These are phyloP conservation scores for Potamilus streckersoni DNA, from an alignment of 1,140 invertebrate species.

Conservation along the genomic window DNA sequence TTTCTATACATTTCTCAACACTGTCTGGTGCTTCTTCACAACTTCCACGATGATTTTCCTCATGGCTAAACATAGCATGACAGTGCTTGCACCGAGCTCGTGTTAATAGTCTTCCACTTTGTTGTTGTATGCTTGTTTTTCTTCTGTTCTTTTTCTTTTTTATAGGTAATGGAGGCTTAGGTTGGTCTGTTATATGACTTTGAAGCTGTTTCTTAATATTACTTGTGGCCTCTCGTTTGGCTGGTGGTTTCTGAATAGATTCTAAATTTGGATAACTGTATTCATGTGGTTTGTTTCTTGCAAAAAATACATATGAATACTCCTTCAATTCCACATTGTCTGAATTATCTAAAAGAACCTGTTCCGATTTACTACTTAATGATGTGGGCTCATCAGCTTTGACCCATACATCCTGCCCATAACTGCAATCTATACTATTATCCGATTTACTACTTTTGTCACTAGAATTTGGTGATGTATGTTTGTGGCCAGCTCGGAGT, in stretches of 20 bases:
- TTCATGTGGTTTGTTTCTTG: slow-evolving; percentile 67
- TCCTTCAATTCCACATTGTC: slow-evolving; percentile 49
- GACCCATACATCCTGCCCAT: slow-evolving; percentile 60
- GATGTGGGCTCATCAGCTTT: slow-evolving; percentile 57
- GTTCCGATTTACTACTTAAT: slow-evolving; percentile 53
- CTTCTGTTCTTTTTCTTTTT: slow-evolving; percentile 46
- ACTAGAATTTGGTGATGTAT: slow-evolving; percentile 45
- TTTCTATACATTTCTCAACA: slow-evolving; percentile 83
- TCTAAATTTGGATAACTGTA: slow-evolving; percentile 64
- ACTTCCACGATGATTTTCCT: slow-evolving; percentile 83
- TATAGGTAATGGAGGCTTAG: slow-evolving; percentile 54
- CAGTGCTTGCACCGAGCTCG: slow-evolving; percentile 68
- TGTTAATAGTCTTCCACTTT: slow-evolving; percentile 31
- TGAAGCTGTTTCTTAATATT: slow-evolving; percentile 39
- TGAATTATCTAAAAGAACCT: slow-evolving; percentile 49
- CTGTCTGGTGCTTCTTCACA: slow-evolving; percentile 92
- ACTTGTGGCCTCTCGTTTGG: slow-evolving; percentile 49
- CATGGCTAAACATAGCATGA: slow-evolving; percentile 73
- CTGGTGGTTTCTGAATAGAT: slow-evolving; percentile 51
- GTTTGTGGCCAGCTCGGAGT: slow-evolving; percentile 34
- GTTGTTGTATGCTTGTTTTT: slow-evolving; percentile 18
- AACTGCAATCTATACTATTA: slow-evolving; percentile 54
- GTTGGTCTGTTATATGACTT: slow-evolving; percentile 27
- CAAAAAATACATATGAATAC: slow-evolving; percentile 87
- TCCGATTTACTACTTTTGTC: slow-evolving; percentile 56